phyloP scores from a whole-genome alignment of 2,888 invertebrate species.

The Philereme transversata region DNA sequence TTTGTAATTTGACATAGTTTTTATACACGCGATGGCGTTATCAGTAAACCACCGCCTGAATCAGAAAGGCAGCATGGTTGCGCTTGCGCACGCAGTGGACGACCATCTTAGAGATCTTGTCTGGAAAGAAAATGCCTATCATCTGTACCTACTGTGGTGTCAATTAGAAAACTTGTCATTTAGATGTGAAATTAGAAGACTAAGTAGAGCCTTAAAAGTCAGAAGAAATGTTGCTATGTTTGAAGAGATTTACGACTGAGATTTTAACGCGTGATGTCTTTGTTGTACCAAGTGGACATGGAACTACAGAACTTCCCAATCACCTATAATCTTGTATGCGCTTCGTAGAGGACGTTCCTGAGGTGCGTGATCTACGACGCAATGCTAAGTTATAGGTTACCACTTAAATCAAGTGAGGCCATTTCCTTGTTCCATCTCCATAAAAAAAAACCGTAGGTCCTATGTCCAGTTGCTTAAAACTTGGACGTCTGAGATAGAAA shows the following conservation, averaged over 20 bases:
- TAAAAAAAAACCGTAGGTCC: too few relatives aligned
- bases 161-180: constrained; percentile 34
- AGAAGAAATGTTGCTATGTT: background rate
- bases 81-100: constrained; percentile 20
- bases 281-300: too few relatives aligned
- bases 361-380: too few relatives aligned
- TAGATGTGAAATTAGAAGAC: constrained; percentile 7
- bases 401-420: too few relatives aligned
- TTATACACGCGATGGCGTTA: constrained; percentile 17
- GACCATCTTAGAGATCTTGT: constrained; percentile 39
- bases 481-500: background rate
- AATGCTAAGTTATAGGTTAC: too few relatives aligned
- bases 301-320: too few relatives aligned
- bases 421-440: too few relatives aligned
- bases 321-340: too few relatives aligned
- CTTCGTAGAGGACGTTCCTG: too few relatives aligned
- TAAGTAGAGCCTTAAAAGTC: background rate
- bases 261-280: too few relatives aligned
- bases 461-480: too few relatives aligned
- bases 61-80: constrained; percentile 27
- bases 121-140: constrained; percentile 34
- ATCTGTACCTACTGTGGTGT: constrained; percentile 15
- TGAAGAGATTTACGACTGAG: background rate
- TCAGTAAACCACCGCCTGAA: constrained; percentile 19
- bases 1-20: constrained; percentile 17